Evolutionary conservation across 1,140 invertebrate species (phyloP).

Genomic region (Diachasmimorpha longicaudata): DNA sequence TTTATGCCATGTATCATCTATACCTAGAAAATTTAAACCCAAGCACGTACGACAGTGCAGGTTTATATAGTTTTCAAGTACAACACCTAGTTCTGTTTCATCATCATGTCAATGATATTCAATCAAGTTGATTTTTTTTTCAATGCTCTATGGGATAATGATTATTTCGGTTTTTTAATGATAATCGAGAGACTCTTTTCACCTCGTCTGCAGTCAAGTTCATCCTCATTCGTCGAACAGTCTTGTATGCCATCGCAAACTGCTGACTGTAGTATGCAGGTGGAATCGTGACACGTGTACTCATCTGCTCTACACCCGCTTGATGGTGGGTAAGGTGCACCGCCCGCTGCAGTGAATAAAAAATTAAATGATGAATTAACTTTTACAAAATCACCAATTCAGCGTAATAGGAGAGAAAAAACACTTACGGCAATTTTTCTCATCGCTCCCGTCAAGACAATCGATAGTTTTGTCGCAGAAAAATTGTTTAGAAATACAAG

Average conservation of each 20-base stretch:
- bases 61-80: conserved; percentile 8
- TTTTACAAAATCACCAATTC: not conserved
- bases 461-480: conserved; percentile 68
- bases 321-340: conserved; percentile 17
- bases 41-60: conserved; percentile 36
- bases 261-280: conserved; percentile 68
- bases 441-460: conserved; percentile 77
- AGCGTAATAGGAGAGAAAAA: not conserved
- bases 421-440: conserved; percentile 72
- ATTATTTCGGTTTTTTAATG: too few relatives aligned
- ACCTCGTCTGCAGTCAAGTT: conserved; percentile 55
- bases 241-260: conserved; percentile 79
- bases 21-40: conserved; percentile 58
- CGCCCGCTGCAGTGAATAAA: conserved; percentile 43
- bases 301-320: conserved; percentile 57
- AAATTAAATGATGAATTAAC: conserved; percentile 39
- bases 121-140: too few relatives aligned
- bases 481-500: conserved; percentile 64
- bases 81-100: not conserved
- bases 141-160: too few relatives aligned
- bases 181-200: not conserved
- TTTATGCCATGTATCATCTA: conserved; percentile 51
- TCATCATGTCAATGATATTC: not conserved
- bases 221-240: conserved; percentile 82
- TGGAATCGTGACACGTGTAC: conserved; percentile 65